These are phyloP conservation scores for Lepilemur ruficaudatus DNA, from an alignment of 2,797 vertebrate species.

Conservation along the genomic window DNA sequence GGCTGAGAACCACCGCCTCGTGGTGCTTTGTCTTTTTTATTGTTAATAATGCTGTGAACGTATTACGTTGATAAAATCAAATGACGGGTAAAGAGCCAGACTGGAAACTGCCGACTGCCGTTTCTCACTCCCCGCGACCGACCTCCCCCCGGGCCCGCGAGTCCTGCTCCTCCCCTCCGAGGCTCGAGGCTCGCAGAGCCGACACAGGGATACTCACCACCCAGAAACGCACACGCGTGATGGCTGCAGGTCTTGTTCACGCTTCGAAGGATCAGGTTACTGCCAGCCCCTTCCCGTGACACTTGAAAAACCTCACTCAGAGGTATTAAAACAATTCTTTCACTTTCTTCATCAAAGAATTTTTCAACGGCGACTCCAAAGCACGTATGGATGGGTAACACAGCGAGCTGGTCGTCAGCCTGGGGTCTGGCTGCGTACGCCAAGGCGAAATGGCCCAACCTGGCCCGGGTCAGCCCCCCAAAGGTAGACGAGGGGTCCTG, in stretches of 20 bases:
- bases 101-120: neutral
- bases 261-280: conserved; percentile 61
- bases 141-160: neutral
- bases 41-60: neutral
- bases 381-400: conserved; percentile 73
- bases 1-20: neutral
- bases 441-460: conserved; percentile 71
- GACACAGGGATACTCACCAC: conserved; percentile 64
- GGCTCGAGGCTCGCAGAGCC: neutral
- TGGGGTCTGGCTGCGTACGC: conserved; percentile 51
- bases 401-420: neutral
- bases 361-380: conserved; percentile 67
- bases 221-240: conserved; percentile 74
- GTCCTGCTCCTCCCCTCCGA: neutral
- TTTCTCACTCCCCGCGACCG: neutral
- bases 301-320: conserved; percentile 77
- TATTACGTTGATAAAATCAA: conserved; percentile 3
- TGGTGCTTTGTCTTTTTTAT: neutral
- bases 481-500: neutral
- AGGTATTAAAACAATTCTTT: conserved; percentile 71
- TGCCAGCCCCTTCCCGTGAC: conserved; percentile 39
- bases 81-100: neutral
- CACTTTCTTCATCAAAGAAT: conserved; percentile 44
- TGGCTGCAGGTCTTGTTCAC: conserved; percentile 77
- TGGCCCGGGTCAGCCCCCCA: conserved; percentile 39